Conservation (phyloP, 2,888 invertebrate genomes). For the Trissolcus japonicus region DNA sequence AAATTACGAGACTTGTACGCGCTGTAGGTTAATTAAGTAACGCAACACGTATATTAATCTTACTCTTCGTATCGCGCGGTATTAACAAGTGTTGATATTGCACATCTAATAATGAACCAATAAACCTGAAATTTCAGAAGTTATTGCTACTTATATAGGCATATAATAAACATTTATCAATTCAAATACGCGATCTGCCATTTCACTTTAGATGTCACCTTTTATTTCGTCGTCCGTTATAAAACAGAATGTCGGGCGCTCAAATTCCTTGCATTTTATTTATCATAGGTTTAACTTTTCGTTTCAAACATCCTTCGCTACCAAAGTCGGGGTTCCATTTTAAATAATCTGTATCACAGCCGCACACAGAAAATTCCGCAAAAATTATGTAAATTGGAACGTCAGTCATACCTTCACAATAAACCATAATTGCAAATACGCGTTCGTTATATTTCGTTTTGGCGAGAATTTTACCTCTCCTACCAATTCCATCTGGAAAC, state of each 20-base stretch:
- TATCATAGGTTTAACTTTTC: neutral
- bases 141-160: conserved; percentile 35
- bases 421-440: conserved; percentile 19
- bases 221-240: conserved; percentile 6
- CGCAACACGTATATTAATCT: conserved; percentile 65
- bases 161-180: conserved; percentile 33
- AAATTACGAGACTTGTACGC: conserved; percentile 34
- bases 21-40: conserved; percentile 62
- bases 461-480: neutral
- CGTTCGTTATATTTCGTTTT: neutral
- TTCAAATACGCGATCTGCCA: conserved; percentile 9
- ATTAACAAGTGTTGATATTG: conserved; percentile 60
- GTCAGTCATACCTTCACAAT: conserved; percentile 26
- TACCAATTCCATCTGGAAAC: neutral
- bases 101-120: conserved; percentile 46
- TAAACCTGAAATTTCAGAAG: conserved; percentile 49
- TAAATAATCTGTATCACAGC: conserved; percentile 10
- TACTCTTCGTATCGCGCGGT: conserved; percentile 59
- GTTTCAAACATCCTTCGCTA: no score
- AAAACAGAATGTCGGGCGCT: conserved; percentile 6
- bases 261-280: neutral
- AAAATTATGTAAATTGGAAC: conserved; percentile 20
- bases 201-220: conserved; percentile 1
- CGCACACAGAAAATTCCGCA: conserved; percentile 1
- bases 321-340: neutral